These are phyloP conservation scores for Notolepis coatsorum DNA, from an alignment of 2,797 vertebrate genomes.

Conservation along the genomic window DNA sequence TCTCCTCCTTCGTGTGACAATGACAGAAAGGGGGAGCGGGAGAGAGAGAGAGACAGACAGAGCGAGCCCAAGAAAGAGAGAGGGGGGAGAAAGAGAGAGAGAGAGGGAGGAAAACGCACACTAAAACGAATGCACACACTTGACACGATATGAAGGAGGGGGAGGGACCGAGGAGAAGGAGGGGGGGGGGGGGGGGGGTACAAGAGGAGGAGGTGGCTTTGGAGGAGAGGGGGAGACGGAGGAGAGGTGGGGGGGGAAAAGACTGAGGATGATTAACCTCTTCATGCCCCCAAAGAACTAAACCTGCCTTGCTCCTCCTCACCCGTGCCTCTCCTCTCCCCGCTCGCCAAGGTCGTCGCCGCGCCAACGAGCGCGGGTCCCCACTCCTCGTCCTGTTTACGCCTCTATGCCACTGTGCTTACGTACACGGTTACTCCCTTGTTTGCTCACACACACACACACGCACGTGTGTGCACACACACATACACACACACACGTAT, in stretches of 20 bases:
- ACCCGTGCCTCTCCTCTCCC: constrained; percentile 16
- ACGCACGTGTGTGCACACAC: constrained; percentile 13
- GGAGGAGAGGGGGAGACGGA: constrained; percentile 23
- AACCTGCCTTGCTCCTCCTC: constrained; percentile 57
- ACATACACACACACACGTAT: constrained; percentile 27
- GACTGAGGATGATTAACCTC: constrained; percentile 38
- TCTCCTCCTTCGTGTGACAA: constrained; percentile 98
- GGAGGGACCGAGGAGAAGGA: constrained; percentile 23
- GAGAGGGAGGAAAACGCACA: constrained; percentile 47
- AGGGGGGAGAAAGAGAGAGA: not conserved
- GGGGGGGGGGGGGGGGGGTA: not conserved
- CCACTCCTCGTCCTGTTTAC: constrained; percentile 45
- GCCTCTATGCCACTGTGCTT: constrained; percentile 63
- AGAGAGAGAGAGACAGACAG: not conserved
- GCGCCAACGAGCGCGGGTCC: constrained; percentile 44
- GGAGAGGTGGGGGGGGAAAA: constrained; percentile 24
- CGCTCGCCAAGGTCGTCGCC: constrained; percentile 57
- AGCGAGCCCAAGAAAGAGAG: too few relatives aligned
- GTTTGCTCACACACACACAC: constrained; percentile 24
- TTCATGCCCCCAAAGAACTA: constrained; percentile 56
- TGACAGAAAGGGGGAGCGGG: too few relatives aligned
- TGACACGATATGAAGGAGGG: constrained; percentile 30
- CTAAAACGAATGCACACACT: constrained; percentile 37
- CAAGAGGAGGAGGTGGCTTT: too few relatives aligned
- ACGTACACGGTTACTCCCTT: constrained; percentile 48